Conservation (phyloP, 37 sponge, comb jelly and placozoan genomes). For the Amphimedon queenslandica region DNA sequence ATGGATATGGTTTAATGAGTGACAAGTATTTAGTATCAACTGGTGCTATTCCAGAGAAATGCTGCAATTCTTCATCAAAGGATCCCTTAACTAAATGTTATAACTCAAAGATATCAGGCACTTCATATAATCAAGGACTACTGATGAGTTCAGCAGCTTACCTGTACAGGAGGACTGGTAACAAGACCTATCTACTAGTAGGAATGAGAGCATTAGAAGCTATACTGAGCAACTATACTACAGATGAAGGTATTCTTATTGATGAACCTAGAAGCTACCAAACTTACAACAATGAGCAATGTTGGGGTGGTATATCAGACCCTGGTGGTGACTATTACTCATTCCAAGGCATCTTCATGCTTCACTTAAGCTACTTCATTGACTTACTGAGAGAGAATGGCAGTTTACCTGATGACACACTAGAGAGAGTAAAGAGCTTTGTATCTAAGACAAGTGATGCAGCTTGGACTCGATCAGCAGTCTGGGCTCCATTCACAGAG, state of each 20-base stretch:
- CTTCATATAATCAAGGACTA: slow-evolving; percentile 21
- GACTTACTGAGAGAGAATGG: slow-evolving; percentile 21
- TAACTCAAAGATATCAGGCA: slow-evolving; percentile 24
- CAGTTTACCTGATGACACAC: slow-evolving; percentile 6
- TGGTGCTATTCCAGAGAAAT: slow-evolving; percentile 37
- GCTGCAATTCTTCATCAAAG: slow-evolving; percentile 26
- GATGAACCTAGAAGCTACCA: slow-evolving; percentile 4
- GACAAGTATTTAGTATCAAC: slow-evolving; percentile 31
- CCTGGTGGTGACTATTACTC: slow-evolving; percentile 55
- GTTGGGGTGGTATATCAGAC: slow-evolving; percentile 3
- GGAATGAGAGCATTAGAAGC: slow-evolving; percentile 18
- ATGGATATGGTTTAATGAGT: slow-evolving; percentile 43
- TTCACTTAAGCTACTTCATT: slow-evolving; percentile 39
- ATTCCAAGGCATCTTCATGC: slow-evolving; percentile 44
- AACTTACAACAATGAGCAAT: neutral
- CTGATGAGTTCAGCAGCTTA: slow-evolving; percentile 21
- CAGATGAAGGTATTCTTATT: slow-evolving; percentile 5
- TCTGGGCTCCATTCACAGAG: slow-evolving; percentile 29
- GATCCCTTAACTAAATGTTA: slow-evolving; percentile 20
- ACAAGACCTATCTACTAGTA: slow-evolving; percentile 8
- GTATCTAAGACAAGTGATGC: slow-evolving; percentile 24
- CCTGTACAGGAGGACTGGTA: slow-evolving; percentile 9
- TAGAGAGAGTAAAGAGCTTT: slow-evolving; percentile 9
- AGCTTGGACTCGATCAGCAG: slow-evolving; percentile 30
- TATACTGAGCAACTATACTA: slow-evolving; percentile 13